Evolutionary conservation across 92 coral and sea anemone genomes (phyloP), one percentile per base, ranked within the genome.

Genomic region (Diadumene lineata): DNA sequence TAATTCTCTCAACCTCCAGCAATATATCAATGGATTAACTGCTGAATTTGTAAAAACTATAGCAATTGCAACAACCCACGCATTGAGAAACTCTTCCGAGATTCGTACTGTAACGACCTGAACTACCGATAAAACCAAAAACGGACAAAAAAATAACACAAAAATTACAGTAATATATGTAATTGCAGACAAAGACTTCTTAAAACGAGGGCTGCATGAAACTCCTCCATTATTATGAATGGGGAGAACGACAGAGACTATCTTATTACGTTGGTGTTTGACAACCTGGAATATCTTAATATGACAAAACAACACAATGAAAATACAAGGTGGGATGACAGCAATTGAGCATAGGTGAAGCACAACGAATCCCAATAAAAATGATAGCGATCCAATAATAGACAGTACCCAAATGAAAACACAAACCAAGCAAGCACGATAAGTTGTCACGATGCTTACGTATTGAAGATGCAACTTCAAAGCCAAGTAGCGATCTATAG

Each of bases 1-100:
- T 1, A 68, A n/a, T 21, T 68, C 73, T 23, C 19, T 26, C n/a
- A 43, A 18, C 18, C 73, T 24, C 73, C 73, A 68, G 73, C 73
- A 68, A 26, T 68, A 68, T 0, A 68, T 30, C 0, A 68, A 0
- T 15, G 73, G 73, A 50, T 68, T 68, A 1, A 68, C 0, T 11
- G 60, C 73, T 0, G 73, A 68, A n/a, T 68, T 68, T 0, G 23
- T 4, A 43, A 44, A 68, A 6, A 48, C 9, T 9, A 48, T 8
- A 1, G 30, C 22, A 9, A 68, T 27, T 24, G 73, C 27, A 43
- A 24, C 0, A 44, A 22, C 19, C 60, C 60, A 50, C 23, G 28
- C 17, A 1, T 11, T 18, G 17, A 60, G 24, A 27, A 50, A n/a
- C 0, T 48, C 15, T 4, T 7, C 13, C 0, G 50, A 4, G 0